These are phyloP conservation scores for Cyphomyrus discorhynchus DNA, from an alignment of 2,113 vertebrate genomes.

Conservation along the genomic window DNA sequence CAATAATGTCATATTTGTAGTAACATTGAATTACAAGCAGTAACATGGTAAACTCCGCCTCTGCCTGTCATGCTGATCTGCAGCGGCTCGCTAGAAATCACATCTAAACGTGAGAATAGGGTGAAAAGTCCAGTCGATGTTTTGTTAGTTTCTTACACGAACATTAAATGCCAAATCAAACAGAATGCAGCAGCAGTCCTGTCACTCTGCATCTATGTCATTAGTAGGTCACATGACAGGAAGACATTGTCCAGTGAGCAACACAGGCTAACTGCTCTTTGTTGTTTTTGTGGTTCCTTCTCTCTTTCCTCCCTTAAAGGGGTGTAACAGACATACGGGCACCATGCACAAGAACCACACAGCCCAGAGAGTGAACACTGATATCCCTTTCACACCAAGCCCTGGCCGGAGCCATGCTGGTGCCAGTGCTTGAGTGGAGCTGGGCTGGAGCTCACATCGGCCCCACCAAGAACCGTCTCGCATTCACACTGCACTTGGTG, in stretches of 20 bases:
- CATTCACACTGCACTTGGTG: no score
- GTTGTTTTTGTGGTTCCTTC: conserved; percentile 20
- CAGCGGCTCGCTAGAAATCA: conserved; percentile 47
- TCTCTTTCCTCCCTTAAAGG: conserved; percentile 4
- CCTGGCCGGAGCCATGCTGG: no score
- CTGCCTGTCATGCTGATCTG: conserved; percentile 54
- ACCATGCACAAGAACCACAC: conserved; percentile 56
- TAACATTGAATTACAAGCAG: conserved; percentile 68
- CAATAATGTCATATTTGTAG: conserved; percentile 69
- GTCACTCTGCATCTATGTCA: conserved; percentile 29
- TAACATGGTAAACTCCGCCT: conserved; percentile 59
- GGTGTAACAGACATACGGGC: conserved; percentile 23
- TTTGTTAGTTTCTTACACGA: conserved; percentile 15
- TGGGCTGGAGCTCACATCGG: no score
- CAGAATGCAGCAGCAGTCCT: conserved; percentile 24
- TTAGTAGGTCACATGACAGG: conserved; percentile 39
- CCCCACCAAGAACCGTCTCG: no score
- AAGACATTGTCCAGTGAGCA: conserved; percentile 7
- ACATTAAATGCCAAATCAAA: conserved; percentile 25
- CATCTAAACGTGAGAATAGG: neutral
- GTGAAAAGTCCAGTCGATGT: neutral
- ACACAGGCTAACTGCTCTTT: conserved; percentile 13
- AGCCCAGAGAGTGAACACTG: conserved; percentile 67
- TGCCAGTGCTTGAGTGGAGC: no score
- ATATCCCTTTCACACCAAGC: conserved; percentile 18